A percentile compares a stretch with the other conserved stretches of the same genome.
These are phyloP conservation scores for Cephalopholis sonnerati DNA, from an alignment of 2,113 vertebrate species.

Conservation along the genomic window DNA sequence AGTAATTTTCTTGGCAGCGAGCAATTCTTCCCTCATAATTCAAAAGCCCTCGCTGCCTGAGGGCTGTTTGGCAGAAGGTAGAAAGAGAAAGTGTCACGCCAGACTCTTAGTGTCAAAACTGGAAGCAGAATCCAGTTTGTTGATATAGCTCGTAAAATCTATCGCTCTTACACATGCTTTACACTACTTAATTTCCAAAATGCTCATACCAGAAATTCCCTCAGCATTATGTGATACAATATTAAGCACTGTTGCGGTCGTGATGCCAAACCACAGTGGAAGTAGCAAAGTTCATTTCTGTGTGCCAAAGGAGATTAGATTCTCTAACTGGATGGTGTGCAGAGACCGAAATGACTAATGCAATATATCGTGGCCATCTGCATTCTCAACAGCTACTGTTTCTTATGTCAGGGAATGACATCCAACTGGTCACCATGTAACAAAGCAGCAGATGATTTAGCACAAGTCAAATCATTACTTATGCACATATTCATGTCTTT, in stretches of 20 bases:
- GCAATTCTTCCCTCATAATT: slow-evolving; percentile 42
- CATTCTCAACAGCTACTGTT: not conserved
- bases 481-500: not conserved
- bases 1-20: slow-evolving; percentile 55
- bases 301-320: not conserved
- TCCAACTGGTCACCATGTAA: not conserved
- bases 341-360: slow-evolving; percentile 8
- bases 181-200: not conserved
- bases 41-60: slow-evolving; percentile 7
- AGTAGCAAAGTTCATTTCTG: not conserved
- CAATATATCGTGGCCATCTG: slow-evolving; percentile 6
- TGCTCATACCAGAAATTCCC: not conserved
- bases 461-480: not conserved
- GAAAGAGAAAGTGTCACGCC: slow-evolving; percentile 14
- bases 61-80: slow-evolving; percentile 13
- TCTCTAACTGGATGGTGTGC: not conserved
- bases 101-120: slow-evolving; percentile 2
- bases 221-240: not conserved
- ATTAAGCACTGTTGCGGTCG: not conserved
- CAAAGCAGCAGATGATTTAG: not conserved
- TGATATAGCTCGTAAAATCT: not conserved
- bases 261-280: slow-evolving; percentile 7
- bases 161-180: not conserved
- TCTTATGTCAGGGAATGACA: not conserved
- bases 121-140: slow-evolving; percentile 13